Percentiles rank a stretch among this genome's conserved stretches.
Evolutionary conservation across 1,140 invertebrate genomes (phyloP).

Genomic region (Eumeta japonica): DNA sequence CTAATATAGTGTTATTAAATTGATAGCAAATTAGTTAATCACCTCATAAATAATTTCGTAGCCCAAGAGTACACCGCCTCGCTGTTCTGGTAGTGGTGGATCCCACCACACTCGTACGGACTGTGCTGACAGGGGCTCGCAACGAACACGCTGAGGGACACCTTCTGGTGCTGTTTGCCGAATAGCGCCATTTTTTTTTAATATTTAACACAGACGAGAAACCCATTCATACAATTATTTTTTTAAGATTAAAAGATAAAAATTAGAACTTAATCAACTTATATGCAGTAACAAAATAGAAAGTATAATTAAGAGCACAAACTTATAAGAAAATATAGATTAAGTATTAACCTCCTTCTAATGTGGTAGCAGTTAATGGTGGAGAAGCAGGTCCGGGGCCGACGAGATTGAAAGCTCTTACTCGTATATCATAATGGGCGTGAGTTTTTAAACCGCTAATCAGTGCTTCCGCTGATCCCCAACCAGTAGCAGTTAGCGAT

Average conservation of each 20-base stretch:
- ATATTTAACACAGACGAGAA: constrained; percentile 10
- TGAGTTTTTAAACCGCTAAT: constrained; percentile 69
- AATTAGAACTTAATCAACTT: too few species aligned
- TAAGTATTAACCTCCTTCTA: constrained; percentile 73
- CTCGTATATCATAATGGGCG: constrained; percentile 75
- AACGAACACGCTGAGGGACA: constrained; percentile 71
- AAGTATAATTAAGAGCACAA: constrained; percentile 6
- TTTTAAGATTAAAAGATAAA: too few species aligned
- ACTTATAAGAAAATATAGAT: background rate
- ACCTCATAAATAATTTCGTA: constrained; percentile 48
- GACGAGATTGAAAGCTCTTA: constrained; percentile 83
- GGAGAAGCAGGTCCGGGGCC: constrained; percentile 77
- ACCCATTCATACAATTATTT: too few species aligned
- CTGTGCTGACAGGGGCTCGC: constrained; percentile 72
- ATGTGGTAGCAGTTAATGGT: constrained; percentile 73
- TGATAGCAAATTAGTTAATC: too few species aligned
- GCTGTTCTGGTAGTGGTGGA: constrained; percentile 22
- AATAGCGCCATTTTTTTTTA: constrained; percentile 18
- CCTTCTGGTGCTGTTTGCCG: constrained; percentile 67
- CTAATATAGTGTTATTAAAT: too few species aligned
- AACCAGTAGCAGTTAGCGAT: constrained; percentile 62
- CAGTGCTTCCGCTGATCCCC: constrained; percentile 65
- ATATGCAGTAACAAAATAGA: too few species aligned
- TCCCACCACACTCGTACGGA: constrained; percentile 83
- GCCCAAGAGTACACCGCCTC: constrained; percentile 38